A percentile compares a stretch with the other conserved stretches of the same genome.
Conservation (phyloP, 2,797 vertebrate species). For the Potorous gilbertii region DNA sequence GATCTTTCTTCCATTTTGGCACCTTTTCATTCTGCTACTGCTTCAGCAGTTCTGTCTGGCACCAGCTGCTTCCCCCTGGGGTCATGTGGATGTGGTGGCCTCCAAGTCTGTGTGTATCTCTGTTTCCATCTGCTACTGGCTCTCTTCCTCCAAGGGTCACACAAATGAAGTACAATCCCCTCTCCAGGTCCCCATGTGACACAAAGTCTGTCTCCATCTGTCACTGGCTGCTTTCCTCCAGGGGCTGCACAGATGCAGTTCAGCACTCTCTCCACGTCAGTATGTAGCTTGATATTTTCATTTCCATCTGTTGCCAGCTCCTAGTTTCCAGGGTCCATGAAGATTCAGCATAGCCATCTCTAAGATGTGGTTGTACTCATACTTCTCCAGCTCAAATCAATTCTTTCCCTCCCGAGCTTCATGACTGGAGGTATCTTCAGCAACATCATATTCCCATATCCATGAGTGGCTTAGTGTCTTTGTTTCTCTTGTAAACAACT, state of each 20-base stretch:
- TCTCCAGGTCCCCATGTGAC: not conserved
- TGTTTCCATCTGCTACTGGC: slow-evolving; percentile 3
- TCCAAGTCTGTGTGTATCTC: not conserved
- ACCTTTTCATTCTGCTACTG: not conserved
- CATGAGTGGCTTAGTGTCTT: not conserved
- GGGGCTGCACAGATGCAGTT: not conserved
- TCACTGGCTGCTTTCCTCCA: not conserved
- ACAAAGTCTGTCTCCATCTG: not conserved
- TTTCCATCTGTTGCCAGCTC: not conserved
- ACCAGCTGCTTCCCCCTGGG: not conserved
- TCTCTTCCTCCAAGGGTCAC: not conserved
- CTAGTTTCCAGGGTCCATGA: not conserved
- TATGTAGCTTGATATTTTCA: not conserved
- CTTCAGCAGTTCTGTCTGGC: not conserved
- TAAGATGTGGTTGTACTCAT: not conserved
- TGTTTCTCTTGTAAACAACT: not conserved
- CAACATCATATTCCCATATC: not conserved
- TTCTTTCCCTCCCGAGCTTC: not conserved
- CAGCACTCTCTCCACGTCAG: not conserved
- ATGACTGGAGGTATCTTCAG: not conserved
- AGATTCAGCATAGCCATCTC: not conserved
- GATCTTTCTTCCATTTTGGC: not conserved
- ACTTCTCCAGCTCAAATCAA: not conserved
- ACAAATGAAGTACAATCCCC: not conserved
- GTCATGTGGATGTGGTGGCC: not conserved